phyloP scores from a whole-genome alignment of 2,113 vertebrate genomes.

The Podarcis muralis region DNA sequence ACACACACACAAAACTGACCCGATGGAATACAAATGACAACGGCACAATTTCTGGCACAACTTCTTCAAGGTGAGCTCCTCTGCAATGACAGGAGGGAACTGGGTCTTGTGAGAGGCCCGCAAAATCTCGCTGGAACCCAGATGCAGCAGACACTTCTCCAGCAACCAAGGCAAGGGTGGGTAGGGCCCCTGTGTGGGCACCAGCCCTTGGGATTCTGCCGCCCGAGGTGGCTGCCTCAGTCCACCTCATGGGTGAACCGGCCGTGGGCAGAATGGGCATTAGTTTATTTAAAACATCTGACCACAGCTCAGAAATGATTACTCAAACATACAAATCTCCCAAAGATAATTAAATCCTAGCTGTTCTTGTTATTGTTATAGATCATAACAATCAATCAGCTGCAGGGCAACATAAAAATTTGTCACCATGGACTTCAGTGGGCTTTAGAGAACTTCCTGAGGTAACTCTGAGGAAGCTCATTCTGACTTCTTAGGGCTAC shows the following conservation, averaged over 20 bases:
- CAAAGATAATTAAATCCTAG: background rate
- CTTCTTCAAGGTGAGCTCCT: background rate
- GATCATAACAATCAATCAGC: too few species aligned
- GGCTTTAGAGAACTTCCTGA: background rate
- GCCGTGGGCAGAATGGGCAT: background rate
- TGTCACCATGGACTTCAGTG: background rate
- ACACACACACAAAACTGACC: background rate
- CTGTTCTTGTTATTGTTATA: background rate
- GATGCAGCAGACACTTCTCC: too few species aligned
- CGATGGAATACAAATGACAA: conserved; percentile 16
- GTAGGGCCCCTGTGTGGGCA: too few species aligned
- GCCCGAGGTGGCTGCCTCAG: too few species aligned
- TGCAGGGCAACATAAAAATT: background rate
- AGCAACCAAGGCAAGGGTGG: too few species aligned
- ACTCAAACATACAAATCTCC: background rate
- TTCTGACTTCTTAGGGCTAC: background rate
- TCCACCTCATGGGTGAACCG: too few species aligned
- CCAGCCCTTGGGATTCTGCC: too few species aligned
- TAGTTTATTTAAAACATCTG: background rate
- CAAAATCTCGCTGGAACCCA: too few species aligned
- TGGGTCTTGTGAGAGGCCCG: too few species aligned
- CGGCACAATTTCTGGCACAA: background rate
- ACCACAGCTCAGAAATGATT: background rate
- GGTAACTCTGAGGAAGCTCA: background rate
- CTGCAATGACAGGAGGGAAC: too few species aligned